These are phyloP conservation scores for Irena cyanogastra DNA, from an alignment of 2,113 vertebrate species.

Conservation along the genomic window DNA sequence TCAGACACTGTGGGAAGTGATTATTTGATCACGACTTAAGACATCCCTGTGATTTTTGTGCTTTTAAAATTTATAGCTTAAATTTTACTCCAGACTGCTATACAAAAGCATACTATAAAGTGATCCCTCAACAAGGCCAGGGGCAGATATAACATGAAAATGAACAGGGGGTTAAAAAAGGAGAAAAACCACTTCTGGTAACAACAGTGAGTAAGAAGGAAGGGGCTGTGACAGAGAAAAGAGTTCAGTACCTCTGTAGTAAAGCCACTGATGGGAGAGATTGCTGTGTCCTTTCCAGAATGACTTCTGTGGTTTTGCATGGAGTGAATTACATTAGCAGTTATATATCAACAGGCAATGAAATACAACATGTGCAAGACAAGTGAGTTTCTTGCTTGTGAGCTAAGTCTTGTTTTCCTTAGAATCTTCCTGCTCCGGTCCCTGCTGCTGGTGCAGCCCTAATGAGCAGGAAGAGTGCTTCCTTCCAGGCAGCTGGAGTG, in stretches of 20 bases:
- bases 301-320: background rate
- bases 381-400: background rate
- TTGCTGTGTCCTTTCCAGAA: background rate
- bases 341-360: background rate
- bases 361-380: background rate
- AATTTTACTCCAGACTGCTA: background rate
- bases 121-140: background rate
- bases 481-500: background rate
- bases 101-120: background rate
- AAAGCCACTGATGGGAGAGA: background rate
- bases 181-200: background rate
- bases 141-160: background rate
- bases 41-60: background rate
- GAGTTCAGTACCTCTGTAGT: background rate
- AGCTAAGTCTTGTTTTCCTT: background rate
- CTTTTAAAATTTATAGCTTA: background rate
- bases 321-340: background rate
- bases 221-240: background rate
- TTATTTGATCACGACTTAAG: background rate
- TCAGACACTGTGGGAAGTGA: fast-evolving
- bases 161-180: fast-evolving
- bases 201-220: background rate
- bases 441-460: background rate
- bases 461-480: background rate
- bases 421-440: fast-evolving